Percentiles rank a stretch among this genome's conserved stretches.
Evolutionary conservation across 2,888 invertebrate species (phyloP).

Genomic region (Ecliptopera silaceata): DNA sequence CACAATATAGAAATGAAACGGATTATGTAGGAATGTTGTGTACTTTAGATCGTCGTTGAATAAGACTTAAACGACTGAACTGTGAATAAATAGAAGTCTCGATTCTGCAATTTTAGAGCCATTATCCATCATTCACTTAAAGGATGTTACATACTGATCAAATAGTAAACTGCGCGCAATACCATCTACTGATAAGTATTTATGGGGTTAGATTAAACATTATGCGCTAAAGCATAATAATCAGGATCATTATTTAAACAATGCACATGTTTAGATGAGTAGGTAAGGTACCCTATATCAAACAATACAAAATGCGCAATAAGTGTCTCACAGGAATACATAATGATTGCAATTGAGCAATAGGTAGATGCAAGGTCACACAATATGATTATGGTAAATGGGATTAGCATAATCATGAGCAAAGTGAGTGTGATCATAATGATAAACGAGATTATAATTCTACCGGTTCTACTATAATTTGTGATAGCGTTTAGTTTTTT

Average conservation of each 20-base stretch:
- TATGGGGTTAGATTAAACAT: conserved; percentile 21
- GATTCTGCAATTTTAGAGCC: not conserved
- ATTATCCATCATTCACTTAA: not conserved
- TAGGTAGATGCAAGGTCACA: conserved; percentile 24
- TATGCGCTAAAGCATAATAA: conserved; percentile 32
- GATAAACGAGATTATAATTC: not conserved
- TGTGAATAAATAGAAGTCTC: too few relatives aligned
- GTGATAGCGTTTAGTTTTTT: not conserved
- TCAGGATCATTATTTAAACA: conserved; percentile 33
- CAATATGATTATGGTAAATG: conserved; percentile 12
- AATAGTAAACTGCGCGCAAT: conserved; percentile 3
- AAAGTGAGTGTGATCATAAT: not conserved
- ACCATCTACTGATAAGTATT: conserved; percentile 21
- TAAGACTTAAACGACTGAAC: too few relatives aligned
- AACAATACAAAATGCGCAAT: conserved; percentile 36
- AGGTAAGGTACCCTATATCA: conserved; percentile 25
- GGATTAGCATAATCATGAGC: conserved; percentile 12
- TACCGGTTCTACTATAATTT: not conserved
- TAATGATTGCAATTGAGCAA: conserved; percentile 27
- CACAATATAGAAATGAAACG: not conserved
- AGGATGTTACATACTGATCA: not conserved
- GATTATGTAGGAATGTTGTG: too few relatives aligned
- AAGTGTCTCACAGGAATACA: conserved; percentile 30
- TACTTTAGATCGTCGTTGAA: too few relatives aligned
- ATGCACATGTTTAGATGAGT: conserved; percentile 34